Base-by-base conservation (phyloP, 2,888 invertebrate genomes). In the Hetaerina titia region DNA sequence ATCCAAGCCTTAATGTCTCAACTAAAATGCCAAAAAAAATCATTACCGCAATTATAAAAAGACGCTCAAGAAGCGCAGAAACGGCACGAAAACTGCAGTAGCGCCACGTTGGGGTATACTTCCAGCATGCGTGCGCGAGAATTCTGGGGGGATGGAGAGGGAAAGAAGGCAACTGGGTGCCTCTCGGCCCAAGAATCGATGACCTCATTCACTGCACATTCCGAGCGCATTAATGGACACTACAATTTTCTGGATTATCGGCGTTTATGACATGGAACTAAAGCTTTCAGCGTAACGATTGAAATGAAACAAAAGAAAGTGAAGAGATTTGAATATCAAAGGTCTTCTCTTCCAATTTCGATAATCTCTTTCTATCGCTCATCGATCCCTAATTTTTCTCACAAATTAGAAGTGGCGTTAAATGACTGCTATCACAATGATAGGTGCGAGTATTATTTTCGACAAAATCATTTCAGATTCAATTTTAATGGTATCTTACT, bases 131-230 rank as follows among this genome's bases (percentile, higher is more conserved):
- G 89, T 69, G 92, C 15, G 25, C 56, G 89, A 56, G 31, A 57
- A 56, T 2, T 45, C 31, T 15, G 87, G 25, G 45, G 31, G 0
- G 45, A 45, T 31, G 64, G 19, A 45, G 92, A 45, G 63, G 5
- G 90, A 9, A n/a, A n/a, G 90, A 90, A 22, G 92, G 69, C 13
- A 31, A 69, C 45, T 74, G 57, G 45, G 45, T 13, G 45, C 92
- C 81, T 69, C 92, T 45, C 69, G 56, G 56, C 58, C 19, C 45
- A 69, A 56, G 63, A 92, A 92, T 92, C 92, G 92, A 92, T 92
- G 92, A 92, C 92, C 92, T 64, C 92, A 92, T 92, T 92, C 92
- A 56, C 64, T n/a, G 69, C 69, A 74, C n/a, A 56, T 92, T 69
- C 92, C 19, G 92, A 64, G 92, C 69, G 92, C 69, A 92, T 57